phyloP scores from a whole-genome alignment of 2,113 vertebrate genomes.

The Pipra filicauda region DNA sequence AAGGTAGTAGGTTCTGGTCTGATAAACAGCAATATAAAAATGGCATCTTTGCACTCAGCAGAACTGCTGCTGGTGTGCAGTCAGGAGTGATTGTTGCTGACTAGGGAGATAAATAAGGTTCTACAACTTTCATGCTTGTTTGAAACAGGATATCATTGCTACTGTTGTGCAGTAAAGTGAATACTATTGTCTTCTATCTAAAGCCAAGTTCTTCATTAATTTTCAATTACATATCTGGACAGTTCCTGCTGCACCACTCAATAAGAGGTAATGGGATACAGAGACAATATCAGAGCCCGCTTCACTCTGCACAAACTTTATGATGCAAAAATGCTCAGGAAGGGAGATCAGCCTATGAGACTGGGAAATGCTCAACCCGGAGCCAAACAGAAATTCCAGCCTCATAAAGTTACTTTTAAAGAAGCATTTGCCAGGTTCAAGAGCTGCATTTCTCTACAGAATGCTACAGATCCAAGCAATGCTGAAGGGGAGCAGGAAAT shows the following conservation, averaged over 20 bases:
- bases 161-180: neutral
- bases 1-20: neutral
- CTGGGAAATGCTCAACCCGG: neutral
- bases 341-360: neutral
- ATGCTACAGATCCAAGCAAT: neutral
- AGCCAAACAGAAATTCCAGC: neutral
- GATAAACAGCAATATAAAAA: neutral
- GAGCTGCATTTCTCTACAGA: neutral
- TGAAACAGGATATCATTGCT: neutral
- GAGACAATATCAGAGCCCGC: neutral
- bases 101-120: neutral
- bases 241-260: neutral
- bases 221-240: neutral
- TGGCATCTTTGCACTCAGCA: neutral
- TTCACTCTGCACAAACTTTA: neutral
- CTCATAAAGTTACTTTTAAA: neutral
- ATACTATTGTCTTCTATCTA: neutral
- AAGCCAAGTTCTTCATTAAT: neutral
- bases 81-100: slow-evolving; percentile 16
- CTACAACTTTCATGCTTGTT: neutral
- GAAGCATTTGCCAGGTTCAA: neutral
- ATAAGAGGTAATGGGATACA: neutral
- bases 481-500: neutral
- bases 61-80: neutral
- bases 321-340: neutral